Evolutionary conservation across 2,113 vertebrate species (phyloP), one percentile per base, ranked within the genome.

Genomic region (Oreochromis spilurus): DNA sequence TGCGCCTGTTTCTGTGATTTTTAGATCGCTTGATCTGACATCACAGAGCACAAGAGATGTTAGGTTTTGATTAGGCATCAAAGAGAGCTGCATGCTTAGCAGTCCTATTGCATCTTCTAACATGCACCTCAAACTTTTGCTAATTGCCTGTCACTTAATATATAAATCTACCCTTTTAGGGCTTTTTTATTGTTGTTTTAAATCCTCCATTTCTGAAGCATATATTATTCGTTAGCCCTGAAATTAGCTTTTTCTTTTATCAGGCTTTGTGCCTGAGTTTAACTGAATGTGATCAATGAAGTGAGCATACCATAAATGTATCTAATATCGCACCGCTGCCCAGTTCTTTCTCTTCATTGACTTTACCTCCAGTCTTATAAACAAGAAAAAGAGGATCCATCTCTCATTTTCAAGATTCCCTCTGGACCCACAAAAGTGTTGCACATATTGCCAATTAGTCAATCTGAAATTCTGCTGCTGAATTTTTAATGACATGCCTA

Each of bases 21-120:
- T 91, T 83, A 84, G 84, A 92, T 94, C 29, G 75, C 91, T 95
- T 93, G 91, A 95, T 95, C 94, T 88, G 91, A 94, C 94, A 93
- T 95, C 91, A 94, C 84, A 87, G 81, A 84, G 86, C 81, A 91
- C 86, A 82, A 83, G 87, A 93, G 90, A 94, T 93, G 93, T 92
- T 92, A 89, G 84, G 83, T 89, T 91, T 84, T 93, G 94, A 95
- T 95, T 89, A 88, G 79, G 91, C 91, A 93, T 94, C 91, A 93
- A 94, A 94, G 93, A 82, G 81, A 90, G 77, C 54, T 21, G 65
- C 84, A 65, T 81, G 81, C 89, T 88, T 70, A 84, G 90, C 91
- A 81, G 82, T 90, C 90, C 86, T 82, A 79, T 85, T 91, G 86
- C 85, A 92, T 95, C 82, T 84, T 54, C 84, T 81, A 78, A 89